These are phyloP conservation scores for Danaus chrysippus DNA, from an alignment of 2,888 invertebrate species.

Conservation along the genomic window DNA sequence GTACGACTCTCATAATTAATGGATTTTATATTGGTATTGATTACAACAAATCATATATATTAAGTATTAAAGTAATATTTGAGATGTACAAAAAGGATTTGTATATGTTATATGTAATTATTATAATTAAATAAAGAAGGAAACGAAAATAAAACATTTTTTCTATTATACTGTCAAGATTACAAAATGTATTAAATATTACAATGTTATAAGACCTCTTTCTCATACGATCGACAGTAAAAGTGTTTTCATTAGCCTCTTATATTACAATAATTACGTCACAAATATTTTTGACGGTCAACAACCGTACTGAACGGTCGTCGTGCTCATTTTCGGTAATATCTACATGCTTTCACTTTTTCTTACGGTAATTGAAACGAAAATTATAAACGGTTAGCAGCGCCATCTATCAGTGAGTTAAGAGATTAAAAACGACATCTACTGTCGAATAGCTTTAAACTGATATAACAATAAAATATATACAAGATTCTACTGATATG, in stretches of 20 bases:
- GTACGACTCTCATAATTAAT: conserved; percentile 5
- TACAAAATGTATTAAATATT: too few relatives aligned
- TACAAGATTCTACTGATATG: not conserved
- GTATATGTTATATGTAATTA: too few relatives aligned
- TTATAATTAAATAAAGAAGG: too few relatives aligned
- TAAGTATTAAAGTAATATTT: too few relatives aligned
- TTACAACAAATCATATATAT: not conserved
- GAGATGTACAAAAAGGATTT: too few relatives aligned
- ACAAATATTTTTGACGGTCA: conserved; percentile 67
- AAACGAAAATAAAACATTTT: too few relatives aligned
- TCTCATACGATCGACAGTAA: conserved; percentile 21
- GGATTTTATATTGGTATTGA: not conserved
- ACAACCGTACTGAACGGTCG: conserved; percentile 66
- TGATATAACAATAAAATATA: not conserved
- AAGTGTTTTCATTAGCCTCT: conserved; percentile 24
- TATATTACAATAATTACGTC: conserved; percentile 53
- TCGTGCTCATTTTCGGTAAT: conserved; percentile 48
- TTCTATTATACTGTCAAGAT: too few relatives aligned
- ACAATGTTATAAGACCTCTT: too few relatives aligned
- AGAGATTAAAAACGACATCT: conserved; percentile 37
- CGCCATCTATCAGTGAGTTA: conserved; percentile 9
- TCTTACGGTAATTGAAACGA: conserved; percentile 20
- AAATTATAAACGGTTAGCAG: not conserved
- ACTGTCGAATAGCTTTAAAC: conserved; percentile 30
- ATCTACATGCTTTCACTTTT: conserved; percentile 58